These are phyloP conservation scores for Enteromius argenteus DNA, from an alignment of 2,797 vertebrate genomes.

Conservation along the genomic window DNA sequence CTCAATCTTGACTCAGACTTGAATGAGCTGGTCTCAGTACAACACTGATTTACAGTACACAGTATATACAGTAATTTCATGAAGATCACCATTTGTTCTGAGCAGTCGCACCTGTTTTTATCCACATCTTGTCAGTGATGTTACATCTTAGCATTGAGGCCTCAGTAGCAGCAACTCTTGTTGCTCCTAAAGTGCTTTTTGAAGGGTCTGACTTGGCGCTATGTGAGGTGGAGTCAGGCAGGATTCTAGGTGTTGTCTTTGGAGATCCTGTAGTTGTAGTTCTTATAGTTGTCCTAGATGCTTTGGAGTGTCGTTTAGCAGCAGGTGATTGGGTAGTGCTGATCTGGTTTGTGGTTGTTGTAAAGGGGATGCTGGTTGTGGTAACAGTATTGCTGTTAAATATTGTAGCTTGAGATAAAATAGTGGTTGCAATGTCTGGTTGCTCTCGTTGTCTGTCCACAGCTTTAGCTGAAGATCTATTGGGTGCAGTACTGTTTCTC, in stretches of 20 bases:
- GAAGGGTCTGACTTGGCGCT: slow-evolving; percentile 76
- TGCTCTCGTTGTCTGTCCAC: slow-evolving; percentile 76
- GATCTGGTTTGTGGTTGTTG: slow-evolving; percentile 70
- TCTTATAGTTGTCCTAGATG: slow-evolving; percentile 75
- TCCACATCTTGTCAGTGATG: slow-evolving; percentile 88
- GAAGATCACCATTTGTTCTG: background rate
- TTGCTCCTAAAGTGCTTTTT: slow-evolving; percentile 60
- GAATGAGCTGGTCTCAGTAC: background rate
- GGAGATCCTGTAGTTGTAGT: slow-evolving; percentile 73
- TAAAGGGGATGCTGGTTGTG: slow-evolving; percentile 67
- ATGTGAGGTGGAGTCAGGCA: slow-evolving; percentile 79
- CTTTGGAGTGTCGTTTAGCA: slow-evolving; percentile 71
- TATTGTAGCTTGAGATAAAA: slow-evolving; percentile 62
- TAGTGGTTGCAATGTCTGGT: slow-evolving; percentile 68
- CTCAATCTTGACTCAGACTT: background rate
- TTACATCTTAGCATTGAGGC: slow-evolving; percentile 86
- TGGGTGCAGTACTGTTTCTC: slow-evolving; percentile 73
- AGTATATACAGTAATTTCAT: background rate
- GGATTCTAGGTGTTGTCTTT: slow-evolving; percentile 78
- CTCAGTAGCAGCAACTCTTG: slow-evolving; percentile 82
- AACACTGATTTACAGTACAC: background rate
- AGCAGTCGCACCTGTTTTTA: slow-evolving; percentile 88
- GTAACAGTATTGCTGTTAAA: slow-evolving; percentile 66
- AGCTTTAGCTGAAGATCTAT: slow-evolving; percentile 66
- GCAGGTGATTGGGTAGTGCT: slow-evolving; percentile 74